Base-by-base conservation (phyloP, 2,888 invertebrate genomes). In the Heliconius erato region DNA sequence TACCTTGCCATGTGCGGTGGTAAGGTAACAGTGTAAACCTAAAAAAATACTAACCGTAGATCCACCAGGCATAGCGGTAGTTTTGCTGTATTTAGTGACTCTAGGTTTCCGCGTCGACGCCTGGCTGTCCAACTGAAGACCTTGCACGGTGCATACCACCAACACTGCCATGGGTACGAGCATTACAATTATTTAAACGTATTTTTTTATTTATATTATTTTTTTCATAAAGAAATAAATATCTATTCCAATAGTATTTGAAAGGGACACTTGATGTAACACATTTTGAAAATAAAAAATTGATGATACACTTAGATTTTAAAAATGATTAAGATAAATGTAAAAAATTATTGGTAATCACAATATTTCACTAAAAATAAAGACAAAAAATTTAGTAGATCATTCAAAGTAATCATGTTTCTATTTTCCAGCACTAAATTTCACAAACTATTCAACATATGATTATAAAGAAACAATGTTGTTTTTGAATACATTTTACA, bases 41-140 rank as follows among this genome's bases (percentile, higher is more conserved):
- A 11, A 26, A 14, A 44, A 32, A 7, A 26, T 68, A 87, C 92
- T 92, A 85, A 96, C 96, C 90, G 95, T 94, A 4, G 95, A 92
- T 3, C 92, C 95, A 0, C 95, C 95, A 9, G 96, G 96, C 16
- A 93, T 91, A 4, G 90, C 85, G 5, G 96, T 96, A 0, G 95
- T 97, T 87, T 97, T 96, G 90, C 97, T 97, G 87, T 97, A 97
- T 91, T 97, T 97, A 74, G 97, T 97, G 84, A 97, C 96, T 88
- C 97, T 95, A 49, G 97, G 97, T 89, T 97, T 97, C 86, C 97
- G 93, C 14, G 97, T 97, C 44, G 97, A 96, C 71, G 96, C 96
- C 89, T 96, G 96, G 85, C 96, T 96, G 89, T 96, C 96, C 88
- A 97, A 89, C 91, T 97, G 96, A 40, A 97, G 90, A 83, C 95